Conservation (phyloP, 2,888 invertebrate species). For the Micropterix aruncella region DNA sequence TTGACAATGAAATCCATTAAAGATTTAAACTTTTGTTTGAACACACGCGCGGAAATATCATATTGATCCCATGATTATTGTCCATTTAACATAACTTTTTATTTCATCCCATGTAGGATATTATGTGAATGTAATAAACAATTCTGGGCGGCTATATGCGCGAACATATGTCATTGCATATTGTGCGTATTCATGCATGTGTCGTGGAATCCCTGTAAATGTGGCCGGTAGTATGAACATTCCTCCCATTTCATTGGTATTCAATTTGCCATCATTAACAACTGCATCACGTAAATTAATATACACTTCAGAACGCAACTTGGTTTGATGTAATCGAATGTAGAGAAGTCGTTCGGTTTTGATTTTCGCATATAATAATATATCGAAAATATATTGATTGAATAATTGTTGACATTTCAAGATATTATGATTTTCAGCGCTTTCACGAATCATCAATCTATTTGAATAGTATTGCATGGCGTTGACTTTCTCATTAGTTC, state of each 20-base stretch:
- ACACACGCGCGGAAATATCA: constrained; percentile 13
- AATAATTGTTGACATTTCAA: constrained; percentile 15
- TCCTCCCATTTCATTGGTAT: constrained; percentile 8
- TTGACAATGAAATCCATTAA: no score
- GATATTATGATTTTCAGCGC: constrained; percentile 12
- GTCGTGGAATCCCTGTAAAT: constrained; percentile 13
- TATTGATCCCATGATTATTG: constrained; percentile 12
- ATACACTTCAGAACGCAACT: constrained; percentile 18
- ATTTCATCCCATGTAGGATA: not conserved
- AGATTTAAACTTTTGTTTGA: constrained; percentile 11
- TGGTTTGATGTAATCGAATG: constrained; percentile 16
- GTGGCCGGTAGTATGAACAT: constrained; percentile 13
- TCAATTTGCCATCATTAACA: constrained; percentile 9
- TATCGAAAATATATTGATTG: constrained; percentile 17
- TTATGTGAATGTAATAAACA: not conserved
- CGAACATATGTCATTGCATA: constrained; percentile 14
- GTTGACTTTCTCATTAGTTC: constrained; percentile 15
- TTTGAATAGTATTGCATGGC: constrained; percentile 13
- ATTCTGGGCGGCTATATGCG: constrained; percentile 6
- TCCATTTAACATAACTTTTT: constrained; percentile 3
- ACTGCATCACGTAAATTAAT: constrained; percentile 15
- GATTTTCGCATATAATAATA: constrained; percentile 18
- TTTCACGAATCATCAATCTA: constrained; percentile 16
- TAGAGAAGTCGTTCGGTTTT: constrained; percentile 17
- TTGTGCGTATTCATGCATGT: constrained; percentile 15